A percentile compares a stretch with the other conserved stretches of the same genome.
Evolutionary conservation across 2,113 vertebrate species (phyloP).

Genomic region (Laterallus jamaicensis): DNA sequence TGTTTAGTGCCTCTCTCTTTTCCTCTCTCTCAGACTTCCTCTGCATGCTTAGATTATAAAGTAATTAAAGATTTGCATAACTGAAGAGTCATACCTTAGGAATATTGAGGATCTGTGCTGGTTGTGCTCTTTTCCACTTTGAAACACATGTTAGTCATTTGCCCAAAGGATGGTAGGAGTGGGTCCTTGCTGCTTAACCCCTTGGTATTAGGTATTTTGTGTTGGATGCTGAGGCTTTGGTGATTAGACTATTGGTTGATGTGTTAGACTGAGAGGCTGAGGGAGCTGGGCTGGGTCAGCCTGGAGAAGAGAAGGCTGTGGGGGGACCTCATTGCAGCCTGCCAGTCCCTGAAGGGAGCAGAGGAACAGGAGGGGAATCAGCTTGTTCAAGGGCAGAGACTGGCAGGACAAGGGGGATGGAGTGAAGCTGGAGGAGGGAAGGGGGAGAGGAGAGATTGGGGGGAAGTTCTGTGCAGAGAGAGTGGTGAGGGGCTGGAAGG

Average conservation of each 20-base stretch:
- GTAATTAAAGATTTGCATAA: neutral
- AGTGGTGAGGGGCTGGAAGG: too few relatives aligned
- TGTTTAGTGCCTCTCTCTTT: neutral
- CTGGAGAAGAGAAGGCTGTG: too few relatives aligned
- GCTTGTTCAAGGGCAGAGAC: too few relatives aligned
- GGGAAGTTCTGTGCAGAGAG: too few relatives aligned
- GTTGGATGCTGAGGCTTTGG: neutral
- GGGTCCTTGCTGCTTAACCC: neutral
- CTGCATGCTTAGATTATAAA: neutral
- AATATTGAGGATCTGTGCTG: accelerated
- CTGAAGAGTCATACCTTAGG: neutral
- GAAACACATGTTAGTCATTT: neutral
- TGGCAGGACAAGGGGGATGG: too few relatives aligned
- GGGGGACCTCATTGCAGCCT: too few relatives aligned
- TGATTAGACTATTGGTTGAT: neutral
- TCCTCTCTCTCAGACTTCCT: neutral
- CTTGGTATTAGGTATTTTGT: neutral
- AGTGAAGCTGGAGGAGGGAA: too few relatives aligned
- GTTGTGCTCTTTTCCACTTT: neutral
- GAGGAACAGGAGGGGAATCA: too few relatives aligned
- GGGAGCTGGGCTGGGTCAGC: too few relatives aligned
- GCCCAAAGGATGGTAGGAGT: neutral
- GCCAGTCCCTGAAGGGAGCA: too few relatives aligned
- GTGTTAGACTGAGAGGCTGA: neutral
- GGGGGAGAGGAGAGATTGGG: too few relatives aligned